Percentiles rank a stretch among this genome's conserved stretches.
These are phyloP conservation scores for Philopotamus ludificatus DNA, from an alignment of 1,140 invertebrate genomes.

Conservation along the genomic window DNA sequence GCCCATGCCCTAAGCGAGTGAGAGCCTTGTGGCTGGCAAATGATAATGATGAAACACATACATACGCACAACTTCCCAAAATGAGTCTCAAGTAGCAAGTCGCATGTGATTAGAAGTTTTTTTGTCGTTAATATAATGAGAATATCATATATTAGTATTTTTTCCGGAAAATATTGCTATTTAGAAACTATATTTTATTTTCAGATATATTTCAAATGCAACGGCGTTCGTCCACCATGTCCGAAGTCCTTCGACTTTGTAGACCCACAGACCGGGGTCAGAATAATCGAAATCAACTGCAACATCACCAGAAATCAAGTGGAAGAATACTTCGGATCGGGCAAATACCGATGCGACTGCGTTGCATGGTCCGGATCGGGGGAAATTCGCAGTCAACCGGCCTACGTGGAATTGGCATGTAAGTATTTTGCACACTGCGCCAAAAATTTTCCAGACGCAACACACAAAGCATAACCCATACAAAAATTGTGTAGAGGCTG, in stretches of 20 bases:
- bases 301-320: constrained; percentile 84
- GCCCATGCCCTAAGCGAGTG: no score
- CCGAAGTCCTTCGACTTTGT: constrained; percentile 61
- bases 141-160: no score
- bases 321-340: constrained; percentile 84
- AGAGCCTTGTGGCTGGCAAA: no score
- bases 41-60: no score
- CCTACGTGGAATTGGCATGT: constrained; percentile 85
- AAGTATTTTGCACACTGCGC: constrained; percentile 56
- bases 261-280: constrained; percentile 80
- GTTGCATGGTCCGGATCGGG: constrained; percentile 76
- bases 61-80: no score
- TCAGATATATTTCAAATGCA: constrained; percentile 76
- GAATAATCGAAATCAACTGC: constrained; percentile 80
- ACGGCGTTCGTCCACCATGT: constrained; percentile 63
- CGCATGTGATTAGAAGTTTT: no score
- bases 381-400: constrained; percentile 77
- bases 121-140: no score
- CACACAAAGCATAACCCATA: neutral
- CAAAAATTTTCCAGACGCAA: neutral
- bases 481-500: neutral
- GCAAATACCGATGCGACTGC: constrained; percentile 86
- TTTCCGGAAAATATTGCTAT: no score
- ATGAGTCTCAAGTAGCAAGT: no score
- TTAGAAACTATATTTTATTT: constrained; percentile 44